Evolutionary conservation across 2,113 vertebrate genomes (phyloP).

Genomic region (Gallinago media): DNA sequence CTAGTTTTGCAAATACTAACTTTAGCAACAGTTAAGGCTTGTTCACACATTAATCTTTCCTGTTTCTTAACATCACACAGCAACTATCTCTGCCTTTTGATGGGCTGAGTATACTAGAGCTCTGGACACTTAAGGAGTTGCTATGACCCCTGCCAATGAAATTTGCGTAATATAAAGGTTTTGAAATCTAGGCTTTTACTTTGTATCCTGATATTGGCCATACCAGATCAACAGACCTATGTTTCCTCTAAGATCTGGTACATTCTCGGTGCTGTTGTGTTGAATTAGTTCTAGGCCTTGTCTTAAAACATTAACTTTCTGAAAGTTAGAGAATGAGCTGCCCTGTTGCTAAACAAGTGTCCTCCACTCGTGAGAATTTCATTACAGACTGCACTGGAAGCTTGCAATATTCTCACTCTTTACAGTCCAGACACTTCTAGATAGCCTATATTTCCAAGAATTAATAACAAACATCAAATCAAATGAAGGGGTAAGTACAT

Average conservation of each 20-base stretch:
- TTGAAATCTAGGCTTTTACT: neutral
- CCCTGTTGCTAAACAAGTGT: neutral
- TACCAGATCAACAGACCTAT: neutral
- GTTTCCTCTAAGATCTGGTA: neutral
- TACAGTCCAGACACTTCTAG: neutral
- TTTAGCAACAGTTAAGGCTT: neutral
- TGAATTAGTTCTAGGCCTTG: neutral
- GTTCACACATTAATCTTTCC: neutral
- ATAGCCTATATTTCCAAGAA: neutral
- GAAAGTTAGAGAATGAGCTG: neutral
- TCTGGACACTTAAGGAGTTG: neutral
- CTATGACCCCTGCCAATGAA: neutral
- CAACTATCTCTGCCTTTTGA: neutral
- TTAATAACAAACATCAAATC: neutral
- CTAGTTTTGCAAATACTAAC: neutral
- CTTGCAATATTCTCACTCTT: neutral
- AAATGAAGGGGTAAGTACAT: neutral
- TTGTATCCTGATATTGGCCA: neutral
- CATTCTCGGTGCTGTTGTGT: neutral
- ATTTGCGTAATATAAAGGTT: neutral
- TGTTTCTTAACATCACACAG: neutral
- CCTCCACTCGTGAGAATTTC: neutral
- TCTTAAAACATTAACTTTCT: neutral
- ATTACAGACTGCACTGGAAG: neutral
- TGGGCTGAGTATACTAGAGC: neutral